Base-by-base conservation (phyloP, 2,888 invertebrate species). In the Thera obeliscata region DNA sequence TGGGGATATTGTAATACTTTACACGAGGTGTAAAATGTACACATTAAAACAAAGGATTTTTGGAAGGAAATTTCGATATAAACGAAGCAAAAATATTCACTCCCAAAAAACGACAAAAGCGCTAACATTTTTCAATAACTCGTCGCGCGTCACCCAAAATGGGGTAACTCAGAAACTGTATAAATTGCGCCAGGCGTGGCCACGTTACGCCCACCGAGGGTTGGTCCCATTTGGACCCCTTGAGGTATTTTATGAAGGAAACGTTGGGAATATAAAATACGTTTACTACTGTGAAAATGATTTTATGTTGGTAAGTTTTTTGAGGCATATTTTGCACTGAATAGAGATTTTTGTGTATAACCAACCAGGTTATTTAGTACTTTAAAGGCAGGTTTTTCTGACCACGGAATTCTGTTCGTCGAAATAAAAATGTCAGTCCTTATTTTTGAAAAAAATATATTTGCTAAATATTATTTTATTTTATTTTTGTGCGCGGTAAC, bases 151-250 rank as follows among this genome's bases (percentile, higher is more conserved):
- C 62, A 61, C 57, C 61, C 72, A 68, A 72, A 73, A 73, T 74
- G 73, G 79, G 76, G 80, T 80, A 76, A 77, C 70, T 73, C 74
- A 72, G 73, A 78, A 79, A 74, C 58, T 74, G 76, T 74, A 81
- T 81, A 80, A 78, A 79, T 75, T 71, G 73, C 67, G 76, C 36
- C 74, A 73, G 83, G 82, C 82, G 82, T 81, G 81, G 75, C 72
- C 48, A 3, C 56, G 64, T 58, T 55, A 64, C 67, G 65, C 69
- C 78, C 83, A 77, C 64, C 12, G 50, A 54, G 69, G 72, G 72
- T 64, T 56, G 61, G 56, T 50, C 67, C 66, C 50, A 43, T 38
- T 59, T 50, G 36, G 61, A 66, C 63, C 73, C 74, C 73, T 69
- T 63, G 66, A 59, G 67, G 68, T 65, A 52, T 59, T 73, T 67